Conservation (phyloP, 2,797 vertebrate species). For the Somateria mollissima region DNA sequence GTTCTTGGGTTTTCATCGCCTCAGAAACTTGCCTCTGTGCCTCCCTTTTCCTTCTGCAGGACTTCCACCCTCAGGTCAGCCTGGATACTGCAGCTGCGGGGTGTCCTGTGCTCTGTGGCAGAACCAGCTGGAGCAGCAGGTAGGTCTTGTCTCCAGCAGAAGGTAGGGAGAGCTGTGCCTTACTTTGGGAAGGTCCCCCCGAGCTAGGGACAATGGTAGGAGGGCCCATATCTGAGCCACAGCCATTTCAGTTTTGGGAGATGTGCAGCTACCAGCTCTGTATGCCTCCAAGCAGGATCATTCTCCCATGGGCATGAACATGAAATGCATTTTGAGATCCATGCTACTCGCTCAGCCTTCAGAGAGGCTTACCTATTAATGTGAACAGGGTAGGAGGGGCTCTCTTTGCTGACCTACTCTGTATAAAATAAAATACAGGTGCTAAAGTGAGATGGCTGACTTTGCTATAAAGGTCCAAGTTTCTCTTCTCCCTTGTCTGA, state of each 20-base stretch:
- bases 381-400: neutral
- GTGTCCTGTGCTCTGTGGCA: neutral
- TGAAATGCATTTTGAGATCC: neutral
- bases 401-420: constrained; percentile 10
- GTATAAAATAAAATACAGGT: constrained; percentile 12
- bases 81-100: constrained; percentile 31
- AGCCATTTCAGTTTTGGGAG: neutral
- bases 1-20: neutral
- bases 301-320: neutral
- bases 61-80: constrained; percentile 53
- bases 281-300: neutral
- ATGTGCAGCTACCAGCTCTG: neutral
- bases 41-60: constrained; percentile 1
- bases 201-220: neutral
- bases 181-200: neutral
- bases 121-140: neutral
- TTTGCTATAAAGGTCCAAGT: constrained; percentile 23
- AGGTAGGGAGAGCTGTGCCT: neutral
- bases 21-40: neutral
- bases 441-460: constrained; percentile 8
- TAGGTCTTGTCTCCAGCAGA: neutral
- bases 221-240: neutral
- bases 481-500: constrained; percentile 40
- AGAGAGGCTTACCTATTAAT: neutral
- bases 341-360: neutral